Conservation (phyloP, 2,888 invertebrate species). For the Drosophila fulvimacula region DNA sequence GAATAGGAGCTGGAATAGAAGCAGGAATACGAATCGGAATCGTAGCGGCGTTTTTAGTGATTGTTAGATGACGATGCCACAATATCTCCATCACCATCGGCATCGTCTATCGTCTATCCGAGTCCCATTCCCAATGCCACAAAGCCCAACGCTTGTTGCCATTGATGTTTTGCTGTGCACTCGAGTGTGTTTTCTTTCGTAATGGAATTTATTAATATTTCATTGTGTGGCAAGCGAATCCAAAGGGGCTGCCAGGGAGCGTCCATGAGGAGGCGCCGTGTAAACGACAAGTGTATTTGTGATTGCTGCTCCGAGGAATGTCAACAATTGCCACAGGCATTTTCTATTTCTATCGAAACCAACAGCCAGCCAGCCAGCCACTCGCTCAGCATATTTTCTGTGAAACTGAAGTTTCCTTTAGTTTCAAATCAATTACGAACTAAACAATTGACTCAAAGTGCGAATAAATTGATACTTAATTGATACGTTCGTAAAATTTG, state of each 20-base stretch:
- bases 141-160: conserved; percentile 58
- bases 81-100: conserved; percentile 31
- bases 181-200: conserved; percentile 77
- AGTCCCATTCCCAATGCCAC: conserved; percentile 26
- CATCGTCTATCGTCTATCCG: background rate
- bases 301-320: conserved; percentile 65
- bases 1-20: conserved; percentile 9
- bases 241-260: background rate
- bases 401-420: conserved; percentile 28
- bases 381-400: conserved; percentile 10
- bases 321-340: conserved; percentile 62
- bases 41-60: conserved; percentile 45
- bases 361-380: conserved; percentile 4
- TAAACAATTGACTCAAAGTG: conserved; percentile 21
- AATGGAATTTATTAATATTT: conserved; percentile 80
- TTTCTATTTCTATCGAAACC: conserved; percentile 37
- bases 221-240: conserved; percentile 64
- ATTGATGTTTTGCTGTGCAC: conserved; percentile 77
- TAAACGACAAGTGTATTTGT: conserved; percentile 56
- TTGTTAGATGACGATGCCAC: conserved; percentile 50
- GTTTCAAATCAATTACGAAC: conserved; percentile 43
- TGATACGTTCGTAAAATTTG: conserved; percentile 1
- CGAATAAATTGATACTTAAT: conserved; percentile 17
- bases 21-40: conserved; percentile 20
- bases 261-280: conserved; percentile 10